Percentiles rank a stretch among this genome's conserved stretches.
Evolutionary conservation across 2,888 invertebrate genomes (phyloP).

Genomic region (Drosophila leonis): DNA sequence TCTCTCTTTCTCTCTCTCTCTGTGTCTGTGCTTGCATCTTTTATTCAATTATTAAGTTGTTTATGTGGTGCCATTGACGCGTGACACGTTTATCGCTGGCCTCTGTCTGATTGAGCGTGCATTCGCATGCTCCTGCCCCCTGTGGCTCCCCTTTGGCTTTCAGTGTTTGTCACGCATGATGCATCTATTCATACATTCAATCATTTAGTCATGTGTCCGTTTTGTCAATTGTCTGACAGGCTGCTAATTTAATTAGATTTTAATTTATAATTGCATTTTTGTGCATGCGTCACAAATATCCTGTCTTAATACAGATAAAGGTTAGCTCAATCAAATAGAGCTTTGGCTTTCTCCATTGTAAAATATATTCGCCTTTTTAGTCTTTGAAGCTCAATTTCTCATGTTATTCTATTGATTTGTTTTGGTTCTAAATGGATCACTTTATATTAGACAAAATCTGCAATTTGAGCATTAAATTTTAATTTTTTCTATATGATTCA

Average conservation of each 20-base stretch:
- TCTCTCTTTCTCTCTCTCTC: background rate
- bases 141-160: background rate
- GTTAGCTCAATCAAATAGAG: background rate
- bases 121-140: background rate
- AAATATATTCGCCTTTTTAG: no score
- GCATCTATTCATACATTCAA: conserved; percentile 26
- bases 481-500: no score
- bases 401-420: no score
- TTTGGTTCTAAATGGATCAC: no score
- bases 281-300: conserved; percentile 35
- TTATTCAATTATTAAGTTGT: conserved; percentile 64
- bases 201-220: conserved; percentile 41
- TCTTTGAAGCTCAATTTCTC: no score
- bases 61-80: conserved; percentile 62
- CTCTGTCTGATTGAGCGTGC: conserved; percentile 39
- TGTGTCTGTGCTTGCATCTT: conserved; percentile 23
- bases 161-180: conserved; percentile 15
- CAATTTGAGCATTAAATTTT: no score
- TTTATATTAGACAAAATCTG: no score
- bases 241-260: conserved; percentile 79
- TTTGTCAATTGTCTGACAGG: conserved; percentile 61
- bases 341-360: background rate
- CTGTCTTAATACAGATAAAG: background rate
- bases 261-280: conserved; percentile 68
- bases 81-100: conserved; percentile 41